A percentile compares a stretch with the other conserved stretches of the same genome.
Evolutionary conservation across 2,888 invertebrate genomes (phyloP).

Genomic region (Cataglyphis albicans): DNA sequence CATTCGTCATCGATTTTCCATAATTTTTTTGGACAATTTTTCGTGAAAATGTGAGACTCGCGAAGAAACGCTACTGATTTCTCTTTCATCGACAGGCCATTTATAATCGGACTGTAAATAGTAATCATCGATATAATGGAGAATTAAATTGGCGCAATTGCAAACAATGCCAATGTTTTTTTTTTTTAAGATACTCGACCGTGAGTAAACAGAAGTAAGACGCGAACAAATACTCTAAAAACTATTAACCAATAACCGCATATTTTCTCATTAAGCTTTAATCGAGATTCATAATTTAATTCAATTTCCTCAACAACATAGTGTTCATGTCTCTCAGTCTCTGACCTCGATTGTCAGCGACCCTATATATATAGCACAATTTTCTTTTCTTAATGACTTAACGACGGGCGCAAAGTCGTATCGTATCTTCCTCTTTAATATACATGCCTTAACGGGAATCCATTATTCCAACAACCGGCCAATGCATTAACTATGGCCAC

Average conservation of each 20-base stretch:
- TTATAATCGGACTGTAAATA: neutral
- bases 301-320: constrained; percentile 33
- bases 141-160: constrained; percentile 15
- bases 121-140: neutral
- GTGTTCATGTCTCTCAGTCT: neutral
- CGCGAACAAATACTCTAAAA: neutral
- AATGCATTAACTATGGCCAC: constrained; percentile 54
- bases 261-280: neutral
- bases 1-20: constrained; percentile 38
- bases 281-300: constrained; percentile 33
- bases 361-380: constrained; percentile 28
- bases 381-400: constrained; percentile 46
- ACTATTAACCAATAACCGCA: neutral
- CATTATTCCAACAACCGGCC: constrained; percentile 65
- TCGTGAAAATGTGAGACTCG: neutral
- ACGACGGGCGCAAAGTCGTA: constrained; percentile 36
- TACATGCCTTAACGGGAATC: constrained; percentile 67
- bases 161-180: constrained; percentile 9
- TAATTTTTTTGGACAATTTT: neutral
- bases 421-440: constrained; percentile 70
- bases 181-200: neutral
- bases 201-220: neutral
- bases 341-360: constrained; percentile 35
- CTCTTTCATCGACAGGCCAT: neutral
- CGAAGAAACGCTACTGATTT: neutral